phyloP scores from a whole-genome alignment of 2,888 invertebrate genomes.

The Listrodromus nycthemerus region DNA sequence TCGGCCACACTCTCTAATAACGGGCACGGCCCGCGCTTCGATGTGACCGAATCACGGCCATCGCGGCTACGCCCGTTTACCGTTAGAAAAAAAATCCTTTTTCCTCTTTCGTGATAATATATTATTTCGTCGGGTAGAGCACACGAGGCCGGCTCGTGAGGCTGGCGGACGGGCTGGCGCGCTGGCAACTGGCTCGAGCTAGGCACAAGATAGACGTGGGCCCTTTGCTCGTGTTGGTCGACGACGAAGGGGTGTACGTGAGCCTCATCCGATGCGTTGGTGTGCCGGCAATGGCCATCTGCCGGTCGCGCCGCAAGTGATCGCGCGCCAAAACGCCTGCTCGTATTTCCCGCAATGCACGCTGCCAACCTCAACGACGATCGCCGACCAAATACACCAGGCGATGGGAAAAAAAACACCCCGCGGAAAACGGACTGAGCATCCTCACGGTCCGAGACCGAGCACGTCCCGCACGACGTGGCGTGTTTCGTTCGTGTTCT shows the following conservation, averaged over 20 bases:
- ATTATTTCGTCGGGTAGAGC: conserved; percentile 45
- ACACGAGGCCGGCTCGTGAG: conserved; percentile 82
- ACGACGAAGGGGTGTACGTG: conserved; percentile 55
- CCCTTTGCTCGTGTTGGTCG: conserved; percentile 41
- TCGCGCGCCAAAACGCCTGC: conserved; percentile 82
- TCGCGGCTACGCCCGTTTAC: conserved; percentile 52
- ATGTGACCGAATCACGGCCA: conserved; percentile 47
- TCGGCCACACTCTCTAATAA: conserved; percentile 9
- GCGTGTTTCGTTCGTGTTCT: conserved; percentile 20
- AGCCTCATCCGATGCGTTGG: conserved; percentile 66
- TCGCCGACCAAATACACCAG: conserved; percentile 53
- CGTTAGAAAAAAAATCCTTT: conserved; percentile 50
- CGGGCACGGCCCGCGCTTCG: conserved; percentile 38
- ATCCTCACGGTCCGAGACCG: conserved; percentile 23
- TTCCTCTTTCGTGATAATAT: conserved; percentile 13
- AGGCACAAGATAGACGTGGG: conserved; percentile 66
- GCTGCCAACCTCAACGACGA: conserved; percentile 72
- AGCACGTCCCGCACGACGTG: conserved; percentile 9
- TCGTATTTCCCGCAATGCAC: conserved; percentile 78
- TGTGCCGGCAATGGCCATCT: conserved; percentile 82
- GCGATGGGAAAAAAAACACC: conserved; percentile 29
- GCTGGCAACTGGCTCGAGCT: conserved; percentile 68
- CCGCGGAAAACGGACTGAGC: conserved; percentile 5
- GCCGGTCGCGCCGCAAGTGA: conserved; percentile 78
- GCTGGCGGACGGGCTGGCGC: conserved; percentile 73